Evolutionary conservation across 2,888 invertebrate genomes (phyloP), one percentile per base, ranked within the genome.

Genomic region (Temnothorax ravouxi): DNA sequence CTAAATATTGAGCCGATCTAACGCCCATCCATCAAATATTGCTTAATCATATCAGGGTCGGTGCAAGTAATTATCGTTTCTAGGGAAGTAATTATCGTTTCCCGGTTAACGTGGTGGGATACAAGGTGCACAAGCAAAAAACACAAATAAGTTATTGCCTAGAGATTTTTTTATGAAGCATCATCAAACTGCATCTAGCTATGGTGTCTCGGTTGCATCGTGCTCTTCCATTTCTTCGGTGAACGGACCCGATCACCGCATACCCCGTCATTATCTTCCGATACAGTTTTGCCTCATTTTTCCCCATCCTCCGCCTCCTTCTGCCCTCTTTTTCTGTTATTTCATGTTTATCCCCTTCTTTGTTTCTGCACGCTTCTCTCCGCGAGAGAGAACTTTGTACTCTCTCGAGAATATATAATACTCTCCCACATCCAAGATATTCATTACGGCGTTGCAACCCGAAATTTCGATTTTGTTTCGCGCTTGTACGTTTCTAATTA

Each of bases 181-280:
- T 56, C 83, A 82, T 79, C 72, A 72, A 79, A 84, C 83, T 77
- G 86, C 79, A 82, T 88, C 83, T 81, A 88, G 84, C 87, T 72
- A n/a, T n/a, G 71, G 71, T 75, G 83, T 71, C 64, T 83, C 81
- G 81, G 64, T 72, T 77, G 64, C 72, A 13, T 84, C 89, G 84
- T 87, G 82, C 76, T 88, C 74, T 88, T 87, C 83, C 86, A 86
- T 75, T 85, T 87, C 67, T 77, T 77, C 83, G 86, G 85, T 86
- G 90, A 90, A 91, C 86, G 88, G 85, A 87, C 89, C 85, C 89
- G 89, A 91, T 92, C 90, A 84, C 83, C 88, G 84, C 87, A 84
- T 86, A 93, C 89, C 93, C 93, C 91, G 84, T 93, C 89, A 93
- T 93, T 93, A 93, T 92, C 91, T 89, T 87, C 89, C 92, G 92